Evolutionary conservation across 2,797 vertebrate species (phyloP), one percentile per base, ranked within the genome.

Genomic region (Ataeniobius toweri): DNA sequence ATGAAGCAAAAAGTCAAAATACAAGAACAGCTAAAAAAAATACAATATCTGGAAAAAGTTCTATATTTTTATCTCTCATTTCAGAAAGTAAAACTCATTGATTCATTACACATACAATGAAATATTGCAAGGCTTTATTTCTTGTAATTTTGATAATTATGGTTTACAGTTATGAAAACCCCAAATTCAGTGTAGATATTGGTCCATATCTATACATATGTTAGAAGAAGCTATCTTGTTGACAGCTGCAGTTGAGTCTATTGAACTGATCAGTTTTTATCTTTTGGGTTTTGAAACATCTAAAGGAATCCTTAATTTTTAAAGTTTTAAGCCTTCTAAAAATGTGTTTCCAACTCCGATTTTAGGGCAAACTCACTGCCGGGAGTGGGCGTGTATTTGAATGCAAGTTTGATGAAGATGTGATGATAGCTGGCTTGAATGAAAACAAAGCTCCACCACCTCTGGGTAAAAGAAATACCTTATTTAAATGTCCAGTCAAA

Each of bases 351-450:
- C 46, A 22, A 6, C 14, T 56, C 10, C 20, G 12, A 76, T 80
- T 55, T 8, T 71, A 99, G 98, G 97, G 96, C 13, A 95, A 78
- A 68, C 94, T 97, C 74, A 84, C 94, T 6, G 96, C 94, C 77
- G 95, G 93, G 80, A 96, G 96, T 0, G 97, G 97, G 0, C 76
- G 8, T 1, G 50, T 91, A 51, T 97, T 96, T 46, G 91, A 96
- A 75, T 96, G 95, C 39, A 86, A 89, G 18, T 98, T 98, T 86
- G 58, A 85, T 75, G 81, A 95, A 2, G 96, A 98, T 85, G 84
- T 95, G 56, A 85, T 82, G 36, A 75, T 28, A 12, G 59, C 86
- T 14, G 84, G 89, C 22, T 44, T 73, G 75, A 85, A 74, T 71
- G 82, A 84, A 50, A 44, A 82, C 36, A 73, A 58, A 59, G 74